Base-by-base conservation (phyloP, 2,888 invertebrate genomes). In the Pachliopta kotzebuea region DNA sequence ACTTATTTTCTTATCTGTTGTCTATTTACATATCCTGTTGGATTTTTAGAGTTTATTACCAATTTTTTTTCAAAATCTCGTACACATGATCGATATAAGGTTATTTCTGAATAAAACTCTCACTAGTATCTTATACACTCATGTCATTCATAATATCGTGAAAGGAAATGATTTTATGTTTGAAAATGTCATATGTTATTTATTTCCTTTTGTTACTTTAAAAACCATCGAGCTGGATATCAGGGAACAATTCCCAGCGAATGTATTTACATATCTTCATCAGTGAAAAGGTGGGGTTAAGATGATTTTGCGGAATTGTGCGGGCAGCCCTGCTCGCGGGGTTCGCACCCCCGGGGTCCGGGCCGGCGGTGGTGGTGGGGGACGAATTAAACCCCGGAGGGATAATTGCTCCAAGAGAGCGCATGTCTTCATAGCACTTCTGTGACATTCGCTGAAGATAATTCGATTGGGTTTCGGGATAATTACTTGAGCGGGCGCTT, bases 251-350 rank as follows among this genome's bases (percentile, higher is more conserved):
- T 81, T 81, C 77, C 74, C 71, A 70, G 74, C 31, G 60, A 71
- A 73, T 76, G 73, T 75, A 87, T 90, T 89, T 85, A 78, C 89
- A 87, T 89, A 89, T 89, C 90, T 88, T 89, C 83, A 86, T 87
- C 86, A 83, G 80, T 72, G 80, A 78, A 83, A 84, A 81, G 79
- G 82, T 76, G 76, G 63, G 88, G 89, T 85, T 83, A 89, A 88
- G 90, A 90, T 89, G 87, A 88, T 86, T 85, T 80, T 81, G 79
- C 80, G 79, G 76, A 83, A 83, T 79, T 79, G 84, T 77, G 77
- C 78, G 80, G 81, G 77, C 63, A 72, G 50, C 55, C 72, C 69
- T 69, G 68, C 58, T 64, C 63, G 56, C 54, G 52, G 56, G 60
- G 60, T 20, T 20, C 52, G 24, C 56, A 54, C 60, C 65, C 65